These are phyloP conservation scores for Silurus glanis DNA, from an alignment of 2,113 vertebrate genomes.

Conservation along the genomic window DNA sequence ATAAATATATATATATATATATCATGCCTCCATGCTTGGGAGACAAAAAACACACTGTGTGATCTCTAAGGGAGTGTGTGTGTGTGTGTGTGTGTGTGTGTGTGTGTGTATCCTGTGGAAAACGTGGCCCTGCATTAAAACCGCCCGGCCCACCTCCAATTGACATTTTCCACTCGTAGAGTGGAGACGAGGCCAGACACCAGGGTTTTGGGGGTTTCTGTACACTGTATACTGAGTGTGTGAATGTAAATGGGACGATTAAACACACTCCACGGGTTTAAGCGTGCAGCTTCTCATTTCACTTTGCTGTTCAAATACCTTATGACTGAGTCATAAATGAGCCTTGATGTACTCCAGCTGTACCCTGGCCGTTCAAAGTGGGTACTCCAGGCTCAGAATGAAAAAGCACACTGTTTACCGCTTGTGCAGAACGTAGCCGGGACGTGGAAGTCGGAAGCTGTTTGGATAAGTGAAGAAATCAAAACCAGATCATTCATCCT, in stretches of 20 bases:
- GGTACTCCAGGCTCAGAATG: background rate
- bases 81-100: background rate
- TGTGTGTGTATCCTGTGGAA: conserved; percentile 38
- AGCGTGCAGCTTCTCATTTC: background rate
- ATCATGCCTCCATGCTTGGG: background rate
- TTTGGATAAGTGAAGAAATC: too few species aligned
- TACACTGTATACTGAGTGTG: background rate
- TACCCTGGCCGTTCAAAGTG: background rate
- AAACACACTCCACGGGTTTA: background rate
- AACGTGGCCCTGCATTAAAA: conserved; percentile 28
- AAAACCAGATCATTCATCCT: too few species aligned
- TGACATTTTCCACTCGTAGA: conserved; percentile 1
- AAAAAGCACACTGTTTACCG: background rate
- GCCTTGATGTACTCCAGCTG: background rate
- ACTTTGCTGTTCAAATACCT: background rate
- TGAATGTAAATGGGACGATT: background rate
- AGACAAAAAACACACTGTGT: conserved; percentile 33
- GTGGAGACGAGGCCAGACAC: background rate
- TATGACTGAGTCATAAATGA: conserved; percentile 22
- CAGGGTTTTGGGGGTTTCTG: conserved; percentile 18
- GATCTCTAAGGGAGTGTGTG: background rate
- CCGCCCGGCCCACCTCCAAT: conserved; percentile 22
- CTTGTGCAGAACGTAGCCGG: background rate
- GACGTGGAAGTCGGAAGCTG: too few species aligned
- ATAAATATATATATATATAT: background rate